Base-by-base conservation (phyloP, 2,113 vertebrate genomes). In the Rhinoderma darwinii region DNA sequence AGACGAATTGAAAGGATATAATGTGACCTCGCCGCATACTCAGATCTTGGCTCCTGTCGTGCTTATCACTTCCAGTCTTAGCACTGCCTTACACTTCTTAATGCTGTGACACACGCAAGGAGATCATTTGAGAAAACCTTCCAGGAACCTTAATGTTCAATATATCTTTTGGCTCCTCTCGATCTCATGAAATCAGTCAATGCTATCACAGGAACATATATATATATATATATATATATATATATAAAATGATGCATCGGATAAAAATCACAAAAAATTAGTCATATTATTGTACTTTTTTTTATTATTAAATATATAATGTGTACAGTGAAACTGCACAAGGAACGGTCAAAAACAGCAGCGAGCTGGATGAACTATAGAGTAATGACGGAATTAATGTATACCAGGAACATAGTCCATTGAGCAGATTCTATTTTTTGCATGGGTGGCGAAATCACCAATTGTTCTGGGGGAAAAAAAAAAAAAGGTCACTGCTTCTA, bases 281-380 rank as follows among this genome's bases (percentile, higher is more conserved):
- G 89, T 82, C 90, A 18, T 32, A 47, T 82, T 66, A 68, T 27
- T 32, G 11, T 22, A 68, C 44, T 44, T 68, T 22, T 66, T 43
- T 81, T 82, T 82, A 63, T 66, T 68, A 66, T 68, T 66, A 66
- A 66, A 88, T 88, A 93, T 56, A 66, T 82, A 20, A 89, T 92
- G 88, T 91, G 92, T 91, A 92, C 92, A 90, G 88, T 68, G 88
- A 74, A 84, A 59, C 89, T 91, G 92, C 91, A 91, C 84, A 90
- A 90, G 87, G 89, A 92, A 22, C 87, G 90, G 88, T 27, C 54
- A 81, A 61, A 89, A 89, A 90, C 88, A 82, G 90, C 88, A 92
- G 84, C 87, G 91, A 92, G 89, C 88, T 90, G 91, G 50, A 89
- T 4, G 90, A 86, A 88, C 86, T 44, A 63, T 50, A 82, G 59